Evolutionary conservation across 2,113 vertebrate species (phyloP), one percentile per base, ranked within the genome.

Genomic region (Aptenodytes patagonicus): DNA sequence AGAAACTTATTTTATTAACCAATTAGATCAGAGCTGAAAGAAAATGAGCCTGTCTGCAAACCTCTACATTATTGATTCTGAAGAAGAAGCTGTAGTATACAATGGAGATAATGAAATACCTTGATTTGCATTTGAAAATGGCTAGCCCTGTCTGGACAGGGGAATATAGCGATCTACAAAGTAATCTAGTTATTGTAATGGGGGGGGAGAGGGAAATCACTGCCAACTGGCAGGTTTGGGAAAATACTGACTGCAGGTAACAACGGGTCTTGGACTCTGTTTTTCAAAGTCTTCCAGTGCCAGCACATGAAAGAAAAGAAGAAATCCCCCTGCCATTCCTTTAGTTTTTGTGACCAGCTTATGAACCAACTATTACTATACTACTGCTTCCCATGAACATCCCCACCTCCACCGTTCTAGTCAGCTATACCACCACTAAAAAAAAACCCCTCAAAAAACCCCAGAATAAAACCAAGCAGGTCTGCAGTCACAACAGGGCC

Each of bases 1-100:
- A 73, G 34, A 81, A 81, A 58, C 40, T 75, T 96, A 71, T 84
- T 93, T 85, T 90, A 75, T 93, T 86, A 77, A 88, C 55, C 78
- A 83, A 78, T 92, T 88, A 95, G 42, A 94, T 71, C 24, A 40
- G 34, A 2, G 5, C 38, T 65, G 62, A 71, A 91, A 57, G 34
- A 72, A 94, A 95, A 79, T 0, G 7, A 93, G 38, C 15, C 68
- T 70, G 66, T 22, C 54, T 80, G 40, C 38, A 94, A 69, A 40
- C 49, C 86, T 57, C 34, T 42, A 7, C 46, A 2, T 62, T 70
- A 58, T 4, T 64, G 51, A 84, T 55, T 52, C 52, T 38, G 72
- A 72, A 44, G 62, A 64, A 32, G 18, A 44, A 54, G 52, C 54
- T 83, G 58, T 12, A n/a, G 17, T 4, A 11, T 5, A 57, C 26